Percentiles rank a stretch among this genome's conserved stretches.
Evolutionary conservation across 2,888 invertebrate genomes (phyloP).

Genomic region (Sicus ferrugineus): DNA sequence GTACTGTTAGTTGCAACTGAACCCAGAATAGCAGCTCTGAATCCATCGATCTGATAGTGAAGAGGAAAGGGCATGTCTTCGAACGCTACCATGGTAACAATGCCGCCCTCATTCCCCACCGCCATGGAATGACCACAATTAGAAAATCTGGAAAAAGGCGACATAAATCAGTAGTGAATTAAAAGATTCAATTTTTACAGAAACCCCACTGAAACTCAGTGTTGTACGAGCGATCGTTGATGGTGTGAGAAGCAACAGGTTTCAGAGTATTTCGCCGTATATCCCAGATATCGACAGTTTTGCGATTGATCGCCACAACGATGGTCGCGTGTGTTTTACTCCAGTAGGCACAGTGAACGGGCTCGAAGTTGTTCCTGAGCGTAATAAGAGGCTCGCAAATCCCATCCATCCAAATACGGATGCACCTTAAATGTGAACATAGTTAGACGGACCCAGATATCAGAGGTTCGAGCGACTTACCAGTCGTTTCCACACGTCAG

Average conservation of each 20-base stretch:
- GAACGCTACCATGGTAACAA: constrained; percentile 73
- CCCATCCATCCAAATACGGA: constrained; percentile 79
- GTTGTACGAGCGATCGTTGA: constrained; percentile 48
- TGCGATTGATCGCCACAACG: constrained; percentile 73
- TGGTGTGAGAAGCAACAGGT: constrained; percentile 64
- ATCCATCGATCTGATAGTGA: constrained; percentile 72
- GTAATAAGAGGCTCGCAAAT: constrained; percentile 71
- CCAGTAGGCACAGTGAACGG: constrained; percentile 73
- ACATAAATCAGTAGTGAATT: background rate
- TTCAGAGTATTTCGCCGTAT: constrained; percentile 75
- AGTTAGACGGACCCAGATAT: background rate
- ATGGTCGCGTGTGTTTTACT: constrained; percentile 80
- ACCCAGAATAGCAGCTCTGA: constrained; percentile 72
- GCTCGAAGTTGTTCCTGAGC: constrained; percentile 64
- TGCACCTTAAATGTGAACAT: constrained; percentile 59
- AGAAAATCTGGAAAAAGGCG: constrained; percentile 67
- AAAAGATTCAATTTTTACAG: background rate
- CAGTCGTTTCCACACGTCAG: constrained; percentile 83
- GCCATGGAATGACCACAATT: constrained; percentile 74
- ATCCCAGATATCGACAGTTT: constrained; percentile 80
- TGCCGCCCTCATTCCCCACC: constrained; percentile 74
- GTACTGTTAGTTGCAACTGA: constrained; percentile 72
- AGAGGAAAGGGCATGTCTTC: constrained; percentile 80
- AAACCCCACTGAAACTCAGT: constrained; percentile 52
- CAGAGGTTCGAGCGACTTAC: constrained; percentile 46